phyloP scores from a whole-genome alignment of 2,113 vertebrate genomes.

The Sakesphorus luctuosus region DNA sequence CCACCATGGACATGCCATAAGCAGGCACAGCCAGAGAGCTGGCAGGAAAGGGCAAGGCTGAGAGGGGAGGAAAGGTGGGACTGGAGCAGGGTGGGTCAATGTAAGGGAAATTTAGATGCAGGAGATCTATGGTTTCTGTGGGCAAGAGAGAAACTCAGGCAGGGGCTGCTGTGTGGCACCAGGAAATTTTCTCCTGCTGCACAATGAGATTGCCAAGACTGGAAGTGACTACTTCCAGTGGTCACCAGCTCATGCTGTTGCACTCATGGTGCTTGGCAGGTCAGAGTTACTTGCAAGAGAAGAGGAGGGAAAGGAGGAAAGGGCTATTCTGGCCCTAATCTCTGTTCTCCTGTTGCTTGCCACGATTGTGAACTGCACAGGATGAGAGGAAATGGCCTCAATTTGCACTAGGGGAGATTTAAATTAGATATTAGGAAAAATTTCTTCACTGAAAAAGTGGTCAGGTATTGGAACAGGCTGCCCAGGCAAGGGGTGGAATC shows the following conservation, averaged over 20 bases:
- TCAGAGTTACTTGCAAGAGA: background rate
- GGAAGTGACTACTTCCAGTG: background rate
- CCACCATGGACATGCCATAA: rapidly evolving
- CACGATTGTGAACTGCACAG: background rate
- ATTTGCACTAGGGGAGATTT: background rate
- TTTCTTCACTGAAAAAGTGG: background rate
- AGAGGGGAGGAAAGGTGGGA: background rate
- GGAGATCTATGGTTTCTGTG: background rate
- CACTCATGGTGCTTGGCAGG: background rate
- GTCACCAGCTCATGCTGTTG: background rate
- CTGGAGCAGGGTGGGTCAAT: background rate
- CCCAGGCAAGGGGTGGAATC: background rate
- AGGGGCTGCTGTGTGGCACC: background rate
- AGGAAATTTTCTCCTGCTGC: background rate
- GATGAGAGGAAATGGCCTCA: background rate
- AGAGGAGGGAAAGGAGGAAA: background rate
- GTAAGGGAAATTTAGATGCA: background rate
- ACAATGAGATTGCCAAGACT: background rate
- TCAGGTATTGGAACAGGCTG: background rate
- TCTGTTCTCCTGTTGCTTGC: background rate
- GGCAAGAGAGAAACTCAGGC: background rate
- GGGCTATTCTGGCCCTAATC: background rate
- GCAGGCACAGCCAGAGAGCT: background rate
- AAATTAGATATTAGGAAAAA: background rate
- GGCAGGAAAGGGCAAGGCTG: background rate